A percentile compares a stretch with the other conserved stretches of the same genome.
phyloP scores from a whole-genome alignment of 2,113 vertebrate species.

The Megaceryle torquata region DNA sequence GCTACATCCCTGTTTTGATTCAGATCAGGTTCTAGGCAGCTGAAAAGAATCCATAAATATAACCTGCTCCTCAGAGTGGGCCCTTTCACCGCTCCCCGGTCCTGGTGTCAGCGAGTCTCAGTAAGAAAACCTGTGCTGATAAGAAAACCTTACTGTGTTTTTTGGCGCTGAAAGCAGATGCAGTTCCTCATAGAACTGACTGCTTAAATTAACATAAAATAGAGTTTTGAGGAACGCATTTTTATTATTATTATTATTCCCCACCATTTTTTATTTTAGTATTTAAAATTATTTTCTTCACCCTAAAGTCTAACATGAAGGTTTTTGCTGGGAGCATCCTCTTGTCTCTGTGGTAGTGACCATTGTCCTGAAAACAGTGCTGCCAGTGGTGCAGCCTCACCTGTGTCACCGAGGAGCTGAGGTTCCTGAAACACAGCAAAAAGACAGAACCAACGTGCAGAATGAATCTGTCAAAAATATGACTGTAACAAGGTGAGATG shows the following conservation, averaged over 20 bases:
- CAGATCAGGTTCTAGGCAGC: slow-evolving; percentile 24
- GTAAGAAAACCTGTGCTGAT: not conserved
- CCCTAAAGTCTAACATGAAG: not conserved
- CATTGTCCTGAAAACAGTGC: not conserved
- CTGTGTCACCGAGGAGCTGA: not conserved
- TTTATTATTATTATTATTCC: not conserved
- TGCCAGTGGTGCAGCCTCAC: not conserved
- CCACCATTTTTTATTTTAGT: fast-evolving
- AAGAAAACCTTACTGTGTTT: not conserved
- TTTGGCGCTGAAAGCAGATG: not conserved
- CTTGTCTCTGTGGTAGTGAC: not conserved
- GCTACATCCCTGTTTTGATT: slow-evolving; percentile 29
- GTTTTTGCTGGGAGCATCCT: not conserved
- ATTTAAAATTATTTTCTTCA: not conserved
- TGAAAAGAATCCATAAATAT: slow-evolving; percentile 20
- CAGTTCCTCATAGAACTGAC: not conserved
- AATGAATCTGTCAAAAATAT: not conserved
- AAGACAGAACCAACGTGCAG: not conserved
- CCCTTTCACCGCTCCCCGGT: not conserved
- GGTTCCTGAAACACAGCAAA: not conserved
- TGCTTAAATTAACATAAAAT: not conserved
- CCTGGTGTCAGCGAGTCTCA: not conserved
- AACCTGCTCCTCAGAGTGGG: not conserved
- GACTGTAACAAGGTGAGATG: not conserved
- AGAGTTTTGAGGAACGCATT: not conserved